Conservation (phyloP, 2,113 vertebrate genomes). For the Corydoras sp. region DNA sequence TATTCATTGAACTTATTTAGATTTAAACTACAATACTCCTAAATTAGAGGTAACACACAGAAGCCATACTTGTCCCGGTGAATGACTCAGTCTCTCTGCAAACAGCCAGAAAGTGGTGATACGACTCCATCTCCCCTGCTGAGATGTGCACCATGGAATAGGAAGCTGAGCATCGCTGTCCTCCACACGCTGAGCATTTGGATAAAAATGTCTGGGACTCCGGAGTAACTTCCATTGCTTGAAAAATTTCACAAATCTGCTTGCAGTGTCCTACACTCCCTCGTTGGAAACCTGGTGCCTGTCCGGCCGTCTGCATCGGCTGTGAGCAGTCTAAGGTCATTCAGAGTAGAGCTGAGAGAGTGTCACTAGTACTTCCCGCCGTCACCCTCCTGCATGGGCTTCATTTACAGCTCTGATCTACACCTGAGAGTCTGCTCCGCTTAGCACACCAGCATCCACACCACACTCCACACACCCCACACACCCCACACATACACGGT, state of each 20-base stretch:
- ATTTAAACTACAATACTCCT: no score
- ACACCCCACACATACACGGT: conserved; percentile 3
- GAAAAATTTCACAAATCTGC: neutral
- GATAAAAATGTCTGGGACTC: conserved; percentile 49
- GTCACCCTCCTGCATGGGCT: conserved; percentile 21
- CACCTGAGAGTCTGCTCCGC: conserved; percentile 22
- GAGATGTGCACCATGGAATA: conserved; percentile 75
- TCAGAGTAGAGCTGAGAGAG: conserved; percentile 26
- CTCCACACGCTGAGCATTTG: conserved; percentile 61
- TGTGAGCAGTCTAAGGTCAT: conserved; percentile 33
- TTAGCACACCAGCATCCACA: neutral
- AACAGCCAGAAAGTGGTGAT: conserved; percentile 70
- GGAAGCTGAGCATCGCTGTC: conserved; percentile 51
- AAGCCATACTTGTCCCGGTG: conserved; percentile 69
- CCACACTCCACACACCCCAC: conserved; percentile 6
- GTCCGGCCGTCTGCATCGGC: conserved; percentile 9
- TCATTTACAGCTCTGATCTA: conserved; percentile 27
- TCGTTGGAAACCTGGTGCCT: no score
- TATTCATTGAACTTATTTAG: neutral
- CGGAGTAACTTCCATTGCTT: conserved; percentile 1
- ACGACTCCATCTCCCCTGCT: conserved; percentile 81
- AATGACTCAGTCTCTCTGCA: conserved; percentile 65
- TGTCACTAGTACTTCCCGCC: conserved; percentile 20
- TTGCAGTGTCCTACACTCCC: no score
- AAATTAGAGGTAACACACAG: neutral